Percentiles rank a stretch among this genome's conserved stretches.
phyloP scores from a whole-genome alignment of 2,113 vertebrate genomes.

The Neolamprologus devosi region DNA sequence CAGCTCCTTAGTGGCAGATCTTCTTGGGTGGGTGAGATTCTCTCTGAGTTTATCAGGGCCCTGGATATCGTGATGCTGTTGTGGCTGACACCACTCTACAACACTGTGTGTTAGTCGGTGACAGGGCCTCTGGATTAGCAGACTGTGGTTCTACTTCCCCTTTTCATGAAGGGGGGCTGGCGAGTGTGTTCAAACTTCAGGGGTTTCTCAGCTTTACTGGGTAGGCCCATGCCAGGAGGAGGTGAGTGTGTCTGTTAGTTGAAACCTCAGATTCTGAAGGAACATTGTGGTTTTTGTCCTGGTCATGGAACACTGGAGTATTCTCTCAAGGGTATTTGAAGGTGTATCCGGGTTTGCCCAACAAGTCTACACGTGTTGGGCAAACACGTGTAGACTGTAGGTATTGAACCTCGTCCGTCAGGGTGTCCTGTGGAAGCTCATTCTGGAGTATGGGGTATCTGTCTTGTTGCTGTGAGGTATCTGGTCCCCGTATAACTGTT shows the following conservation, averaged over 20 bases:
- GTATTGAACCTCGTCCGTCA: neutral
- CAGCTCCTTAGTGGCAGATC: neutral
- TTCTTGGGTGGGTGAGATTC: neutral
- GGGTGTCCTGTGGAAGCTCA: neutral
- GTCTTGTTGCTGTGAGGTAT: neutral
- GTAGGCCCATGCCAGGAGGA: neutral
- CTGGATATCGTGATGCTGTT: fast-evolving
- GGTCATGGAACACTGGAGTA: neutral
- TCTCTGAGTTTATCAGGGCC: neutral
- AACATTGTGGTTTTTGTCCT: neutral
- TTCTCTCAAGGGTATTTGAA: neutral
- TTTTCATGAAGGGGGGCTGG: neutral
- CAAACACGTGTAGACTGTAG: fast-evolving
- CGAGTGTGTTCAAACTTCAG: neutral
- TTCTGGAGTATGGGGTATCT: neutral
- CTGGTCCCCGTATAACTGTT: fast-evolving
- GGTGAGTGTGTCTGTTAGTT: neutral
- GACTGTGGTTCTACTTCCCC: neutral
- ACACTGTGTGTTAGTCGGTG: neutral
- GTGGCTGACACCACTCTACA: neutral
- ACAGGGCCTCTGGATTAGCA: neutral
- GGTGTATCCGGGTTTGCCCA: fast-evolving
- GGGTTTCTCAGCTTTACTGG: neutral
- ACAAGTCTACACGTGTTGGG: neutral
- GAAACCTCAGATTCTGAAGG: neutral